Base-by-base conservation (phyloP, 2,888 invertebrate genomes). In the Hirtodrosophila histrioides region DNA sequence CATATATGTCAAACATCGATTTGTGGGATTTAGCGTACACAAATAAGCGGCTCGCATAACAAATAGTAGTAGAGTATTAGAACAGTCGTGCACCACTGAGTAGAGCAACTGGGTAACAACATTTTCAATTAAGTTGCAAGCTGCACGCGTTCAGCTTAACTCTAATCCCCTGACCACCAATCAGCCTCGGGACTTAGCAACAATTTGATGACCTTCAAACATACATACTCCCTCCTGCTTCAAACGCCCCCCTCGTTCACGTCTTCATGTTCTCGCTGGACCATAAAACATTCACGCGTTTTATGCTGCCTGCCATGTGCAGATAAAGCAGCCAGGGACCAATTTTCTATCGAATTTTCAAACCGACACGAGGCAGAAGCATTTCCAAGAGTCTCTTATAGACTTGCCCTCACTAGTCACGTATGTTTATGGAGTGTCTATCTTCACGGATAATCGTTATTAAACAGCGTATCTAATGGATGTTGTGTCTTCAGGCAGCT, bases 71-170 rank as follows among this genome's bases (percentile, higher is more conserved):
- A 9, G 7, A 31, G 31, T 31, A 36, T n/a, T n/a, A 11, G n/a
- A 11, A 36, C 3, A n/a, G 24, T 35, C 35, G 45, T 33, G 48
- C 36, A 44, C 33, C 6, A 49, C 7, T 31, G 27, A 23, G 17
- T 7, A 24, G 5, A 6, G 10, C 33, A 6, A 11, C 17, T 9
- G n/a, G 36, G 61, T 60, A 60, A 62, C 57, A 65, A 61, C 64
- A 70, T 67, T 85, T 85, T 82, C 77, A 82, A 77, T 83, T 77
- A 79, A 69, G 62, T 72, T 78, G 68, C 74, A 64, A 40, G 50
- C 57, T 63, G 75, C 63, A 69, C 43, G 43, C 53, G 36, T 43
- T 8, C 39, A 41, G 63, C 79, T 82, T 82, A 70, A 67, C 54
- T 65, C 64, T 61, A 85, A 82, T 80, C 75, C 81, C 44, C 60